These are phyloP conservation scores for Notoglanidium macrostoma DNA, from an alignment of 2,797 vertebrate genomes.

Conservation along the genomic window DNA sequence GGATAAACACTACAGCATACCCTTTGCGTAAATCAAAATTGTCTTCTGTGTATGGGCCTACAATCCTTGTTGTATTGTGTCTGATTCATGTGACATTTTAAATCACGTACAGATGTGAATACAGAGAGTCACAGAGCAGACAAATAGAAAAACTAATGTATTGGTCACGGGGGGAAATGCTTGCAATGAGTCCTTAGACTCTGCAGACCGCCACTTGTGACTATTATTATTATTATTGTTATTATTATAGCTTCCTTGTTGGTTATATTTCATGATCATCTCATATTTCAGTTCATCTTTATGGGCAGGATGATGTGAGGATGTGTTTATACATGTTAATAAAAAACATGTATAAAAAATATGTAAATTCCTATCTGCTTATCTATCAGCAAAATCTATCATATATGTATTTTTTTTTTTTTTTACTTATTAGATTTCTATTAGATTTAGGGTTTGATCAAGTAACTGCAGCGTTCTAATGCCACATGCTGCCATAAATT, in stretches of 20 bases:
- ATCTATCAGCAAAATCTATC: background rate
- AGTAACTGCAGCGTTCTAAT: background rate
- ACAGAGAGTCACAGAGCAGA: conserved; percentile 26
- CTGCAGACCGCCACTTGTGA: background rate
- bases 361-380: background rate
- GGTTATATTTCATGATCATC: background rate
- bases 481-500: background rate
- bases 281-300: background rate
- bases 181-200: background rate
- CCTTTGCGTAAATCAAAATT: background rate
- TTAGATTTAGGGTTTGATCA: background rate
- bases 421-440: background rate
- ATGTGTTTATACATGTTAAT: background rate
- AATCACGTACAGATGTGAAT: conserved; percentile 28
- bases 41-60: background rate
- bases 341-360: background rate
- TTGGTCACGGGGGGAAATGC: background rate
- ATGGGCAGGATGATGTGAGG: background rate
- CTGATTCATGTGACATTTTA: conserved; percentile 2
- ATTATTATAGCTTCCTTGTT: background rate
- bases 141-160: conserved; percentile 60
- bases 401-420: background rate
- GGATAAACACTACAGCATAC: background rate
- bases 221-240: background rate
- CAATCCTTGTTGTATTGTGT: conserved; percentile 10